Base-by-base conservation (phyloP, 2,888 invertebrate genomes). In the Andrena fulva region DNA sequence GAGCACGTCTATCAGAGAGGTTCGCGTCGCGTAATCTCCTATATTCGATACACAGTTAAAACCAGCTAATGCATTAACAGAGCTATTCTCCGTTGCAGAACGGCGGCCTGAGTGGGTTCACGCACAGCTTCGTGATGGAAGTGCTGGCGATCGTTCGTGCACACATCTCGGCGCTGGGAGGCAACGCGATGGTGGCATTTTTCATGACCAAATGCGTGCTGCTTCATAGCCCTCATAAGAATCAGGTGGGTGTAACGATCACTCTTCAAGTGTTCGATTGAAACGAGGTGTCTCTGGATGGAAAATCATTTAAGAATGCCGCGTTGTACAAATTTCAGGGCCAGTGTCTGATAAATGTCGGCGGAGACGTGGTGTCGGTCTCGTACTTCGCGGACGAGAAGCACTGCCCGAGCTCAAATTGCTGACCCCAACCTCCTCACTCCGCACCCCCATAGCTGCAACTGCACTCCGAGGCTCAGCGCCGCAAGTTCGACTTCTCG, bases 141-240 rank as follows among this genome's bases (percentile, higher is more conserved):
- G 97, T 99, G 20, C 94, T 99, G 90, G 98, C 98, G 0, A 98
- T 99, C 85, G 98, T 98, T 1, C 96, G 99, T 71, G 98, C 99
- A 3, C 98, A 99, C 94, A 98, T 99, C 35, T 96, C 97, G 0
- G 98, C 99, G 0, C 94, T 99, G 48, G 99, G 99, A 33, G 99
- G 99, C 3, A 99, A 99, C 94, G 98, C 99, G 0, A 96, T 99
- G 95, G 97, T 99, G 0, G 97, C 98, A 0, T 99, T 98, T 94
- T 98, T 98, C 93, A 96, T 99, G 96, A 97, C 97, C 10, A 98
- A 99, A 94, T 97, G 98, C 88, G 97, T 98, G 91, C 95, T 99
- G 56, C 96, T 98, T 80, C 98, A 98, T 93, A 99, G 98, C 94
- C 97, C 98, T 85, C 98, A 99, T 93, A 99, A 99, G 94, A 99